These are phyloP conservation scores for Tenthredo scrophulariae DNA, from an alignment of 2,888 invertebrate species.

Conservation along the genomic window DNA sequence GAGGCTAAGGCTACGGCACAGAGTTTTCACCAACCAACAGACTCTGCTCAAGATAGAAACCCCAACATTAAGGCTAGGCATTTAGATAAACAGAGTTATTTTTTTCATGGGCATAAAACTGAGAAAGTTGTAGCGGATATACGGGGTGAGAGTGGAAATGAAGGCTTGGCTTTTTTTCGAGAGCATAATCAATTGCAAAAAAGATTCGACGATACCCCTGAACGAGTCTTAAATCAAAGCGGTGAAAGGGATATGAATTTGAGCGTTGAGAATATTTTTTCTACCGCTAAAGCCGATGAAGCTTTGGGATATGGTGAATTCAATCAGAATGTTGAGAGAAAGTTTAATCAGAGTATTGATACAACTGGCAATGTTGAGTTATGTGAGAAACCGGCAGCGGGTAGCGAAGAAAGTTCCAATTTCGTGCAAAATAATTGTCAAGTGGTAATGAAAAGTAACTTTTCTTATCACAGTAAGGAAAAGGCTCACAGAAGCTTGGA, in stretches of 20 bases:
- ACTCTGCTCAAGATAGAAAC: slow-evolving; percentile 59
- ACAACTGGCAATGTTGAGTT: slow-evolving; percentile 66
- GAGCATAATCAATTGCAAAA: slow-evolving; percentile 19
- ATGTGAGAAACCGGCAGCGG: slow-evolving; percentile 67
- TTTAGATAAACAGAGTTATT: slow-evolving; percentile 72
- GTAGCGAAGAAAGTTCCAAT: slow-evolving; percentile 57
- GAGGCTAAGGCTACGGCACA: slow-evolving; percentile 59
- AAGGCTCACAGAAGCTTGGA: slow-evolving; percentile 70
- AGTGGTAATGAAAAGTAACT: slow-evolving; percentile 60
- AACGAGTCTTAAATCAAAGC: not conserved
- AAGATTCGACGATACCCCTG: not conserved
- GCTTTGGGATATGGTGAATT: slow-evolving; percentile 14
- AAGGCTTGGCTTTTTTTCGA: not conserved
- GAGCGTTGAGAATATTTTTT: not conserved
- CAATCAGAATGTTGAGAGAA: slow-evolving; percentile 13
- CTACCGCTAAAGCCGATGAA: not conserved
- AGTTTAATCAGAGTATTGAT: slow-evolving; percentile 31
- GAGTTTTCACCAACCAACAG: slow-evolving; percentile 58
- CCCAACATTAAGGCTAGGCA: slow-evolving; percentile 64
- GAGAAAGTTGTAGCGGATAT: slow-evolving; percentile 68
- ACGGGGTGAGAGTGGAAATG: not conserved
- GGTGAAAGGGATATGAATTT: not conserved
- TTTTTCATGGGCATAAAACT: slow-evolving; percentile 75
- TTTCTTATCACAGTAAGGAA: slow-evolving; percentile 66
- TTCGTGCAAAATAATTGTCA: slow-evolving; percentile 44